These are phyloP conservation scores for Matsumurasca onukii DNA, from an alignment of 1,140 invertebrate genomes.

Conservation along the genomic window DNA sequence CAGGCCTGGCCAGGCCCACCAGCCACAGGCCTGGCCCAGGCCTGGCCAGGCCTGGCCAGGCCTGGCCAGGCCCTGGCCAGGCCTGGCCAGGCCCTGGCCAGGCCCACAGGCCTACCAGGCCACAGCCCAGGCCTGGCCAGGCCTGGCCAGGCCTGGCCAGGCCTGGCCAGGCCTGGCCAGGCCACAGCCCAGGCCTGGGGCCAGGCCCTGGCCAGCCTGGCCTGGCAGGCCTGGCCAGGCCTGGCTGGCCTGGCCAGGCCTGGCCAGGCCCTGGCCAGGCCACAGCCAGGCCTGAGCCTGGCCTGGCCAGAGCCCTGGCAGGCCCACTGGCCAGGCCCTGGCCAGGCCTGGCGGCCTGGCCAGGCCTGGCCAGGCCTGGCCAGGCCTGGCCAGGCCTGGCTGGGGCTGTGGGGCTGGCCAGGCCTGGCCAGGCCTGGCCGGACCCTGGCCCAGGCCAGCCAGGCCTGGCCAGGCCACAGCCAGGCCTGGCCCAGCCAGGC, in stretches of 20 bases:
- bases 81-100: constrained; percentile 13
- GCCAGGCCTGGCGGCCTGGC: too few relatives aligned
- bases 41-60: constrained; percentile 17
- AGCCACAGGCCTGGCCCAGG: neutral
- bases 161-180: constrained; percentile 3
- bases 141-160: constrained; percentile 3
- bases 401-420: neutral
- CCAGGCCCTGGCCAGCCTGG: neutral
- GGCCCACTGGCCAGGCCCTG: neutral
- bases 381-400: neutral
- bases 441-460: neutral
- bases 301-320: neutral
- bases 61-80: constrained; percentile 14
- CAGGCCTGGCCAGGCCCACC: neutral
- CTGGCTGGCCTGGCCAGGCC: neutral
- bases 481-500: too few relatives aligned
- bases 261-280: too few relatives aligned
- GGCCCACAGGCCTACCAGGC: neutral
- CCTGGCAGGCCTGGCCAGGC: neutral
- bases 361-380: too few relatives aligned
- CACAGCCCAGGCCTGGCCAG: neutral
- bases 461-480: neutral
- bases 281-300: neutral
- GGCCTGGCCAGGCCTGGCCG: neutral
- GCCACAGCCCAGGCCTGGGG: neutral